A percentile compares a stretch with the other conserved stretches of the same genome.
Conservation (phyloP, 1,140 invertebrate genomes). For the Drosophila leontia region DNA sequence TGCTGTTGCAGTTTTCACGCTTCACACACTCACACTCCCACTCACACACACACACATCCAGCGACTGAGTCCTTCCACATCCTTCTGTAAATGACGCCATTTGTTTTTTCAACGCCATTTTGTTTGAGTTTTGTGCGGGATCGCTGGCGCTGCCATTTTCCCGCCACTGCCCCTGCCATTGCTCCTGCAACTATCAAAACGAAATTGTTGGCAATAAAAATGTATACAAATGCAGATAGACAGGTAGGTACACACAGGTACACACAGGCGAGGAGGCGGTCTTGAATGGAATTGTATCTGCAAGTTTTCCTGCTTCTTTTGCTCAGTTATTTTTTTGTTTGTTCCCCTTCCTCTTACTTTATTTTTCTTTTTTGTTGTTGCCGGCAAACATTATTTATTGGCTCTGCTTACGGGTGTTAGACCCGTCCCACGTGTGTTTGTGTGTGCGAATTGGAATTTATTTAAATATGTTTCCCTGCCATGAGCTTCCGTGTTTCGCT, state of each 20-base stretch:
- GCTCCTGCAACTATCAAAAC: slow-evolving; percentile 71
- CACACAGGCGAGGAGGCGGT: not conserved
- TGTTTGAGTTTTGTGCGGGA: slow-evolving; percentile 65
- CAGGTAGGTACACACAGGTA: slow-evolving; percentile 38
- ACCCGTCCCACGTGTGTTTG: slow-evolving; percentile 8
- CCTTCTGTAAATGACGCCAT: slow-evolving; percentile 72
- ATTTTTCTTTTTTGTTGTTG: not conserved
- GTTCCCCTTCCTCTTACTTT: not conserved
- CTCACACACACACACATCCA: not conserved
- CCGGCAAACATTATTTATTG: slow-evolving; percentile 76
- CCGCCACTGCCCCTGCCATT: not conserved
- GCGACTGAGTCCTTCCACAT: not conserved
- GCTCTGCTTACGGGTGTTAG: slow-evolving; percentile 59
- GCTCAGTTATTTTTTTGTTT: slow-evolving; percentile 15
- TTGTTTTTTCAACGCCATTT: slow-evolving; percentile 81
- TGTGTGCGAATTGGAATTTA: slow-evolving; percentile 73
- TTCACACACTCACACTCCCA: slow-evolving; percentile 9
- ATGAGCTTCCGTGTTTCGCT: slow-evolving; percentile 16
- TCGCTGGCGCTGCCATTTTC: slow-evolving; percentile 8
- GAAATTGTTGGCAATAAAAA: slow-evolving; percentile 81
- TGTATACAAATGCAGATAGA: slow-evolving; percentile 77
- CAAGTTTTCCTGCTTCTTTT: slow-evolving; percentile 48
- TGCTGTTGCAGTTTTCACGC: slow-evolving; percentile 58
- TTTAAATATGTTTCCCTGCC: slow-evolving; percentile 73
- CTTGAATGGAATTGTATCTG: slow-evolving; percentile 45